Evolutionary conservation across 2,113 vertebrate genomes (phyloP).

Genomic region (Lepidothrix coronata): DNA sequence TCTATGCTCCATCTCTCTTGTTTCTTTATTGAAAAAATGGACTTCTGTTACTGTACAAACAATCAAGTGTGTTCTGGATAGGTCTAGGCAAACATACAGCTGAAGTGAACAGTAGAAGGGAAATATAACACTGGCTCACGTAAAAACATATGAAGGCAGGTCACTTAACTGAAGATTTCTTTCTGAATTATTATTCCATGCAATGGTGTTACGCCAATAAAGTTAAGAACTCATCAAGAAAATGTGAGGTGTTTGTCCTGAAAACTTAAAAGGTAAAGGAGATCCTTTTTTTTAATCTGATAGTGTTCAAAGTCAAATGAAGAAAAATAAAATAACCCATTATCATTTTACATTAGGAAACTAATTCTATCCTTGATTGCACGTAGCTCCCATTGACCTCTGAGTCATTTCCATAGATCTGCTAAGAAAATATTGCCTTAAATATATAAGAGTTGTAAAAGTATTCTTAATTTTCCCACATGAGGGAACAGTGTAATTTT

Average conservation of each 20-base stretch:
- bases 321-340: constrained; percentile 6
- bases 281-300: neutral
- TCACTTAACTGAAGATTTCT: constrained; percentile 2
- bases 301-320: neutral
- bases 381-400: neutral
- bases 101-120: neutral
- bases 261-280: neutral
- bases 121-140: neutral
- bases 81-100: neutral
- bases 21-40: constrained; percentile 1
- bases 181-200: neutral
- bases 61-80: neutral
- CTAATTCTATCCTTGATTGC: neutral
- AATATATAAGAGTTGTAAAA: neutral
- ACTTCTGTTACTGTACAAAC: constrained; percentile 43
- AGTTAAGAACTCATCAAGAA: neutral
- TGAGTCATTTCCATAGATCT: neutral
- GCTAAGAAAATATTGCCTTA: neutral
- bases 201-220: neutral
- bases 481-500: neutral
- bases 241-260: neutral
- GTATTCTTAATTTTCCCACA: neutral
- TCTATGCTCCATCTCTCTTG: neutral
- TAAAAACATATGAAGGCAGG: neutral
- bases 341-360: neutral